Conservation (phyloP, 2,797 vertebrate genomes). For the Gastrophryne carolinensis region DNA sequence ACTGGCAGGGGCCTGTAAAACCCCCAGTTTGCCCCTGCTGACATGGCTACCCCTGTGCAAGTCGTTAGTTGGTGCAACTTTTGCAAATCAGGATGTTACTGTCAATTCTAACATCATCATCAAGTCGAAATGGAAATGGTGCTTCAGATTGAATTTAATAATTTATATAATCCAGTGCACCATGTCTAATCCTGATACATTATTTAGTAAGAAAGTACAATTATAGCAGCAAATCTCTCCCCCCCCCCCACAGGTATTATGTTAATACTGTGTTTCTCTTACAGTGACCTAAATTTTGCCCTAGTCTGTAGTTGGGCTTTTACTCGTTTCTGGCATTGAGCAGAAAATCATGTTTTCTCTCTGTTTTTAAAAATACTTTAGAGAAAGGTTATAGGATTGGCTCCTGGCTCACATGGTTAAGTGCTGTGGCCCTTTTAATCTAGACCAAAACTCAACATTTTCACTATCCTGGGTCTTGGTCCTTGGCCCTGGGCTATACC, state of each 20-base stretch:
- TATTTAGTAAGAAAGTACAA: conserved; percentile 40
- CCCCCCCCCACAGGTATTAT: conserved; percentile 31
- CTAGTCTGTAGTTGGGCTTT: not conserved
- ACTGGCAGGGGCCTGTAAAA: no score
- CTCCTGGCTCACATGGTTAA: no score
- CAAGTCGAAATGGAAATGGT: conserved; percentile 31
- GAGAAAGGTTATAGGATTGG: no score
- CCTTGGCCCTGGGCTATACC: no score
- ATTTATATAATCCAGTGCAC: conserved; percentile 46
- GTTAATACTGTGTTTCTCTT: conserved; percentile 19
- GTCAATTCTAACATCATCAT: conserved; percentile 9
- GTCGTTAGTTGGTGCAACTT: no score
- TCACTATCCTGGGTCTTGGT: no score
- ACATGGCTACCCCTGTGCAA: no score
- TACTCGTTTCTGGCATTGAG: not conserved
- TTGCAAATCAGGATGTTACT: no score
- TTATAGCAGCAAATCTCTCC: conserved; percentile 43
- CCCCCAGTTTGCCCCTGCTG: no score
- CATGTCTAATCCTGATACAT: conserved; percentile 49
- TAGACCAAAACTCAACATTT: no score
- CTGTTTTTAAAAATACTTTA: no score
- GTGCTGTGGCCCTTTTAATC: no score
- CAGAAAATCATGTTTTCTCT: not conserved
- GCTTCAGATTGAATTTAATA: conserved; percentile 45
- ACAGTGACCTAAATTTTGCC: conserved; percentile 38